A percentile compares a stretch with the other conserved stretches of the same genome.
phyloP scores from a whole-genome alignment of 1,140 invertebrate species.

The Eubasilissa regina region DNA sequence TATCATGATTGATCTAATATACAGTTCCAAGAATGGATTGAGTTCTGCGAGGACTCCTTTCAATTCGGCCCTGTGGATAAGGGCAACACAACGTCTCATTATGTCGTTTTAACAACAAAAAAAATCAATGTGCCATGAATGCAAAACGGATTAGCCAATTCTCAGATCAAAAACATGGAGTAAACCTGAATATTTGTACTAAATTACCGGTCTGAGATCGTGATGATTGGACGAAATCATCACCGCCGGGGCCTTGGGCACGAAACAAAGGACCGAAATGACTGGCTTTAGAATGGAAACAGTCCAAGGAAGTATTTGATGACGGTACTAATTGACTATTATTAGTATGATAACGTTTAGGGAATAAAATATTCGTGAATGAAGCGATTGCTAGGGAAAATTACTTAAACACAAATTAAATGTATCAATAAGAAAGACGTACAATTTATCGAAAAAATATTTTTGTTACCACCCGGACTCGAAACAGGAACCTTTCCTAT shows the following conservation, averaged over 20 bases:
- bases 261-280: conserved; percentile 29
- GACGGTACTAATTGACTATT: conserved; percentile 21
- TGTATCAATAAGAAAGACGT: too few species aligned
- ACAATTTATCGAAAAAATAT: too few species aligned
- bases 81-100: conserved; percentile 32
- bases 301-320: conserved; percentile 39
- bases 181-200: conserved; percentile 24
- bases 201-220: conserved; percentile 26
- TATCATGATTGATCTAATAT: too few species aligned
- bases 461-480: too few species aligned
- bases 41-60: too few species aligned
- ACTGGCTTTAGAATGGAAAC: conserved; percentile 40
- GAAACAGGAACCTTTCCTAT: too few species aligned
- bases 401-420: too few species aligned
- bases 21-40: too few species aligned
- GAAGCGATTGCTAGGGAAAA: too few species aligned
- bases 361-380: background rate
- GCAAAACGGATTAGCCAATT: conserved; percentile 28
- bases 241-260: conserved; percentile 28
- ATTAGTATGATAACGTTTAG: conserved; percentile 34
- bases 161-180: background rate
- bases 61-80: conserved; percentile 5
- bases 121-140: conserved; percentile 38
- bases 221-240: conserved; percentile 35
- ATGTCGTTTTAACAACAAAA: conserved; percentile 11